Conservation (phyloP, 1,140 invertebrate species). For the Dendroctonus valens region DNA sequence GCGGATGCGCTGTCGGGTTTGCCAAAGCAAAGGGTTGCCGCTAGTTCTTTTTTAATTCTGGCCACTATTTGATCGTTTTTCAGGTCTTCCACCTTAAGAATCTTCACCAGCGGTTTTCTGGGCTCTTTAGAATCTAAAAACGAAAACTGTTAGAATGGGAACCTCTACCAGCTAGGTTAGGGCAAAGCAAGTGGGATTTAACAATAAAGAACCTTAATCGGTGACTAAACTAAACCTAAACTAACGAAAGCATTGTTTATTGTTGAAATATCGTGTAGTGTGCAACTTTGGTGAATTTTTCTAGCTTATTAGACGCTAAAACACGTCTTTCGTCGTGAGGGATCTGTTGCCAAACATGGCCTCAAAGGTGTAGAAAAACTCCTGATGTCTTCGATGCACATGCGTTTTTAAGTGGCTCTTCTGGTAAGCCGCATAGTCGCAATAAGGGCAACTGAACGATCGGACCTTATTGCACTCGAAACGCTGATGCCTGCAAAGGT, state of each 20-base stretch:
- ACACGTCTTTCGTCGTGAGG: too few relatives aligned
- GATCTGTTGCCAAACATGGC: conserved; percentile 7
- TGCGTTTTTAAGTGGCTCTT: conserved; percentile 52
- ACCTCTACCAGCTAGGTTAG: too few relatives aligned
- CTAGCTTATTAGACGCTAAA: too few relatives aligned
- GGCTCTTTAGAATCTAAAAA: background rate
- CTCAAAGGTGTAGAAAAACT: conserved; percentile 15
- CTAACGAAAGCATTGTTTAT: too few relatives aligned
- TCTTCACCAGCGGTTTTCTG: conserved; percentile 33
- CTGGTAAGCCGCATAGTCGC: conserved; percentile 52
- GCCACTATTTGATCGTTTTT: conserved; percentile 38
- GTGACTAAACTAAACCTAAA: too few relatives aligned
- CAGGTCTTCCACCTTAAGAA: conserved; percentile 39
- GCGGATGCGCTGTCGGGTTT: background rate
- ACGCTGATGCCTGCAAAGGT: conserved; percentile 50
- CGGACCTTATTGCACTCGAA: conserved; percentile 61
- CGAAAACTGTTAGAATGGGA: too few relatives aligned
- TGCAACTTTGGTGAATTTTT: too few relatives aligned
- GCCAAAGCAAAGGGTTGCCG: conserved; percentile 13
- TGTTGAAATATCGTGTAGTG: too few relatives aligned
- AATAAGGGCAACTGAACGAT: conserved; percentile 58
- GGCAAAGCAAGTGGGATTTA: too few relatives aligned
- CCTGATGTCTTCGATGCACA: conserved; percentile 39
- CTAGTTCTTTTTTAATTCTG: conserved; percentile 42
- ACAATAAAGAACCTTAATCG: too few relatives aligned